A percentile compares a stretch with the other conserved stretches of the same genome.
Conservation (phyloP, 2,797 vertebrate genomes). For the Sebastes jordani region DNA sequence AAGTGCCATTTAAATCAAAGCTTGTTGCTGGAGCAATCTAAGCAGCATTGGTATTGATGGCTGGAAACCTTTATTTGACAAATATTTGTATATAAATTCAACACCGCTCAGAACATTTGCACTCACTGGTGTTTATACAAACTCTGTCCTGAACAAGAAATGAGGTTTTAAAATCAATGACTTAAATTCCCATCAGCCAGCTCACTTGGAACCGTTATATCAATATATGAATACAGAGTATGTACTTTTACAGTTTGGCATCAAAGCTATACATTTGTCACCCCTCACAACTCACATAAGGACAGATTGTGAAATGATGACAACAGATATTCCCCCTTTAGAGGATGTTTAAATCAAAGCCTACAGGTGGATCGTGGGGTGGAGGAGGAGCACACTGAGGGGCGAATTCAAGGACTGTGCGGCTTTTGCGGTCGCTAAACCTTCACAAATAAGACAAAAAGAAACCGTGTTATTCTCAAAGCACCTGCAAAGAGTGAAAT, state of each 20-base stretch:
- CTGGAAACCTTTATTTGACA: conserved; percentile 48
- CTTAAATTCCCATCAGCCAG: conserved; percentile 18
- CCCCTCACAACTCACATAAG: conserved; percentile 3
- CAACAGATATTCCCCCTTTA: not conserved
- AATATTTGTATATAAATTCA: conserved; percentile 48
- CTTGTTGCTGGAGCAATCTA: conserved; percentile 38
- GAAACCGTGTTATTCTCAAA: not conserved
- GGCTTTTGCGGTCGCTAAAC: not conserved
- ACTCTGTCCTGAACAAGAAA: conserved; percentile 26
- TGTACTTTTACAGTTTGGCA: conserved; percentile 3
- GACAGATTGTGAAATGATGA: conserved; percentile 1
- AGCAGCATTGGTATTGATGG: conserved; percentile 27
- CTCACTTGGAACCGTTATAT: conserved; percentile 12
- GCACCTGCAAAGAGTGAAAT: not conserved
- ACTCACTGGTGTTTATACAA: conserved; percentile 28
- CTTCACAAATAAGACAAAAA: not conserved
- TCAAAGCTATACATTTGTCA: not conserved
- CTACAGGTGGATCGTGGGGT: not conserved
- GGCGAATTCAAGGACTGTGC: not conserved
- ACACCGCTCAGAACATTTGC: conserved; percentile 5
- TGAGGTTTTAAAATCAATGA: conserved; percentile 18
- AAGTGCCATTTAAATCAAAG: conserved; percentile 66
- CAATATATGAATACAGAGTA: conserved; percentile 11
- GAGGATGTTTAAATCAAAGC: not conserved
- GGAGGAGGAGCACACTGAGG: not conserved